phyloP scores from a whole-genome alignment of 2,113 vertebrate genomes.

The Seriola dumerili region DNA sequence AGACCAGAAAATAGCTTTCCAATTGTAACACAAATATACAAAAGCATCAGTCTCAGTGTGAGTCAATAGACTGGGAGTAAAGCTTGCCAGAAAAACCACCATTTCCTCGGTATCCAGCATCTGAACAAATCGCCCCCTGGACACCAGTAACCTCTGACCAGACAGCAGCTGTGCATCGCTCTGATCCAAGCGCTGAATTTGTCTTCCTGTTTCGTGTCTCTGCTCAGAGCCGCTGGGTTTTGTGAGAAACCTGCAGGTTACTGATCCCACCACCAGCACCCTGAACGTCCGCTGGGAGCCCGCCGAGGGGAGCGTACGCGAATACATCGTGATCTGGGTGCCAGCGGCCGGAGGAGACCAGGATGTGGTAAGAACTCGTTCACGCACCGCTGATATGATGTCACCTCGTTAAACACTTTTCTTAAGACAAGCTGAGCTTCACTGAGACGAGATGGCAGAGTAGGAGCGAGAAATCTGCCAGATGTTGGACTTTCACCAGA shows the following conservation, averaged over 20 bases:
- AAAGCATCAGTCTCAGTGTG: background rate
- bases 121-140: constrained; percentile 11
- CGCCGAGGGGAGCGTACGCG: constrained; percentile 92
- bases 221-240: constrained; percentile 90
- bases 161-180: constrained; percentile 29
- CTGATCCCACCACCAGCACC: constrained; percentile 93
- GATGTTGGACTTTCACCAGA: constrained; percentile 30
- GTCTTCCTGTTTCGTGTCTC: constrained; percentile 11
- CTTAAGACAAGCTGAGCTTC: background rate
- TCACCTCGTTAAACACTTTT: background rate
- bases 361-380: constrained; percentile 83
- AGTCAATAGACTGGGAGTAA: background rate
- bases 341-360: constrained; percentile 87
- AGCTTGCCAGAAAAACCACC: background rate
- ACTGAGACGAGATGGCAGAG: background rate
- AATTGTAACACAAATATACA: background rate
- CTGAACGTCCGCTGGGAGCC: constrained; percentile 95
- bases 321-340: constrained; percentile 91
- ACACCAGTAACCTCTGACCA: constrained; percentile 7
- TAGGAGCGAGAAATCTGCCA: background rate
- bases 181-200: background rate
- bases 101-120: background rate
- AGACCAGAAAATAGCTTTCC: background rate
- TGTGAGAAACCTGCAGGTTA: constrained; percentile 91
- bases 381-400: too few relatives aligned